Percentiles rank a stretch among this genome's conserved stretches.
phyloP scores from a whole-genome alignment of 2,797 vertebrate species.

The Balearica regulorum region DNA sequence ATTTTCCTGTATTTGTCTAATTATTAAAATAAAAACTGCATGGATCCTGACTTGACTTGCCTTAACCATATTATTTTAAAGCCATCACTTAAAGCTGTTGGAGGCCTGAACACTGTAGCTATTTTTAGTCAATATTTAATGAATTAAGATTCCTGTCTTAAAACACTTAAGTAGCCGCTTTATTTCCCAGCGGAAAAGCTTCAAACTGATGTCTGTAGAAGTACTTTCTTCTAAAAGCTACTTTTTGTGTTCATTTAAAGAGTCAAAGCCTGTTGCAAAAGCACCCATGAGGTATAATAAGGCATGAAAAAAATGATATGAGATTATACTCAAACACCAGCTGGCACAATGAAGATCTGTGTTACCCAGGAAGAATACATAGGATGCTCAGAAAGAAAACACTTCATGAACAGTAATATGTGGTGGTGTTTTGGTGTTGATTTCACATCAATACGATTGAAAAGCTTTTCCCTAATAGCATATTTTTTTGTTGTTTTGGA shows the following conservation, averaged over 20 bases:
- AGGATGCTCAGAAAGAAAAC: not conserved
- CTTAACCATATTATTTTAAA: slow-evolving; percentile 19
- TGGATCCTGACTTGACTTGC: slow-evolving; percentile 31
- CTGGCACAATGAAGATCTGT: not conserved
- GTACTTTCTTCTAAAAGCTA: not conserved
- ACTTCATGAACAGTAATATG: not conserved
- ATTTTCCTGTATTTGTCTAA: slow-evolving; percentile 71
- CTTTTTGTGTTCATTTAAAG: not conserved
- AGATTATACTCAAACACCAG: not conserved
- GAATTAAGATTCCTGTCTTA: not conserved
- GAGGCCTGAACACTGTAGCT: not conserved
- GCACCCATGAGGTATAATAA: not conserved
- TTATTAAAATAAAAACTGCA: slow-evolving; percentile 74
- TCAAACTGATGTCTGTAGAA: not conserved
- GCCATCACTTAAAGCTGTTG: not conserved
- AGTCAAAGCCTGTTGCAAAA: slow-evolving; percentile 11
- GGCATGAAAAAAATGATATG: not conserved
- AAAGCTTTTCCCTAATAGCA: not conserved
- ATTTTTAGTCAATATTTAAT: not conserved
- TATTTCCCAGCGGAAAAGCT: not conserved
- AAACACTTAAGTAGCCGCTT: not conserved
- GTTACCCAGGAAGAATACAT: not conserved
- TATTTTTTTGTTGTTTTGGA: not conserved
- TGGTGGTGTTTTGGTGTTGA: not conserved
- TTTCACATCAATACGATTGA: not conserved